These are phyloP conservation scores for Pseudanteris insignis DNA, from an alignment of 2,888 invertebrate species.

Conservation along the genomic window DNA sequence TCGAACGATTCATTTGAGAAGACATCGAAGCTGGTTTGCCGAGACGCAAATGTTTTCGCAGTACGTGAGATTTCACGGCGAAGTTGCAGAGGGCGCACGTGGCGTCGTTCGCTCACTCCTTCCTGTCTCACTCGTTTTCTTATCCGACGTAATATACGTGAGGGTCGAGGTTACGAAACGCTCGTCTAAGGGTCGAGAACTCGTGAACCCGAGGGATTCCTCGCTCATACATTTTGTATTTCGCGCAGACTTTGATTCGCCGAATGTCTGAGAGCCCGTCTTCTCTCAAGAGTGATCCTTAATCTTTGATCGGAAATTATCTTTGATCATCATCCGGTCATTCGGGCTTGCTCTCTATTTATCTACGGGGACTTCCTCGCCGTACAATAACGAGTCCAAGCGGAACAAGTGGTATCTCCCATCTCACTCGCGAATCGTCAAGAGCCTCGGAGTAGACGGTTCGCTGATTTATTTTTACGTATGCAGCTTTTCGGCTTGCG, in stretches of 20 bases:
- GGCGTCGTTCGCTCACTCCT: slow-evolving; percentile 8
- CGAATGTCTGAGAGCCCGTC: no score
- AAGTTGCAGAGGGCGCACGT: slow-evolving; percentile 21
- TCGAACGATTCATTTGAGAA: slow-evolving; percentile 25
- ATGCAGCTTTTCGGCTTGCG: no score
- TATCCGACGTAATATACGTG: slow-evolving; percentile 8
- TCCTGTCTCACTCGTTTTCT: not conserved
- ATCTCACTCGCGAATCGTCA: no score
- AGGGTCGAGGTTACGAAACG: slow-evolving; percentile 34
- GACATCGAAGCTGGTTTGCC: slow-evolving; percentile 6
- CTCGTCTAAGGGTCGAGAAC: no score
- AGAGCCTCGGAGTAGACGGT: no score
- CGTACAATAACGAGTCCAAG: no score
- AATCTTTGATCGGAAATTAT: slow-evolving; percentile 64
- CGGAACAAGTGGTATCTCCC: no score
- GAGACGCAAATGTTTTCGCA: slow-evolving; percentile 13
- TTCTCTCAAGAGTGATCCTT: slow-evolving; percentile 57
- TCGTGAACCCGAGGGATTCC: no score
- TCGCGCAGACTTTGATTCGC: no score
- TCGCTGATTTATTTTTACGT: no score
- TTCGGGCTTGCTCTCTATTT: slow-evolving; percentile 34
- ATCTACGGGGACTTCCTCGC: slow-evolving; percentile 8
- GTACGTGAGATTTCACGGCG: slow-evolving; percentile 21
- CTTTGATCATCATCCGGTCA: slow-evolving; percentile 59
- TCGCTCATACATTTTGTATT: no score